Conservation (phyloP, 2,113 vertebrate species). For the Bubo blakistoni region DNA sequence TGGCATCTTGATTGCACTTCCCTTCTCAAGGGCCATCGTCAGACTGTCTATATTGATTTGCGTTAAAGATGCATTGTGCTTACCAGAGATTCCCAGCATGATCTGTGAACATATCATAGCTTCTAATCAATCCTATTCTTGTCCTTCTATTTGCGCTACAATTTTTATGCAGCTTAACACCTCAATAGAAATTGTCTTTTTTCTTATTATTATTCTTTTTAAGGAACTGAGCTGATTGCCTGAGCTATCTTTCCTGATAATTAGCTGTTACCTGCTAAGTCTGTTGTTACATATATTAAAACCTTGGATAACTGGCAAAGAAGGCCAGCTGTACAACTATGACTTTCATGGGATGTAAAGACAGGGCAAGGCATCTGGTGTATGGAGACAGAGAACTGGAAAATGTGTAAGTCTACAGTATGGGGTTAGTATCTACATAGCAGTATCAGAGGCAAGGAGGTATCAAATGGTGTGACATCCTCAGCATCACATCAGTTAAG, state of each 20-base stretch:
- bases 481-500: background rate
- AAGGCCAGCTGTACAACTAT: background rate
- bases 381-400: background rate
- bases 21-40: conserved; percentile 31
- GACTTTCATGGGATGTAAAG: background rate
- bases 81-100: conserved; percentile 48
- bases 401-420: background rate
- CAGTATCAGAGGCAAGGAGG: background rate
- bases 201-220: background rate
- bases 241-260: conserved; percentile 1
- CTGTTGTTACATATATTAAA: background rate
- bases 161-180: conserved; percentile 13
- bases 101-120: conserved; percentile 33
- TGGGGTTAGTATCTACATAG: background rate
- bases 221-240: background rate
- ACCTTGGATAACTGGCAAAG: background rate
- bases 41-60: conserved; percentile 48
- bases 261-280: background rate
- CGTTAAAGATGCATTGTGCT: conserved; percentile 57
- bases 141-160: background rate
- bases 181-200: background rate
- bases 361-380: background rate
- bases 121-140: conserved; percentile 68
- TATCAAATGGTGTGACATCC: background rate
- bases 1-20: conserved; percentile 49